Evolutionary conservation across 1,140 invertebrate genomes (phyloP).

Genomic region (Zaprionus taronus): DNA sequence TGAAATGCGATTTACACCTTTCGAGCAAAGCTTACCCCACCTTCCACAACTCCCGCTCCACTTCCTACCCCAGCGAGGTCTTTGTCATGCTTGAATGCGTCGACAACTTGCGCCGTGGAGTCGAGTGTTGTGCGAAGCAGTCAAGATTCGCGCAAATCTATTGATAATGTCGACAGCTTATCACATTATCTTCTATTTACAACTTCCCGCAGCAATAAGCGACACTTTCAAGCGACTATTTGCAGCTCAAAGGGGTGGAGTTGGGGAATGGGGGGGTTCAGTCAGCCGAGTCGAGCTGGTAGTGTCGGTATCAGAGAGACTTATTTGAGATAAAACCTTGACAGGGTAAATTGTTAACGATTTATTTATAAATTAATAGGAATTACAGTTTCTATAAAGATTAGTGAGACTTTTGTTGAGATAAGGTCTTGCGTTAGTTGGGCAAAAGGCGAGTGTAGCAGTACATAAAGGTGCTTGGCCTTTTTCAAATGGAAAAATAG

Average conservation of each 20-base stretch:
- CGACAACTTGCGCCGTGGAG: neutral
- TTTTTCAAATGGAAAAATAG: no score
- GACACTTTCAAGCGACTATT: neutral
- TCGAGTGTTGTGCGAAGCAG: neutral
- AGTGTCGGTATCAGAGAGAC: neutral
- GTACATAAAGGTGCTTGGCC: no score
- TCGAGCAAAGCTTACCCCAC: neutral
- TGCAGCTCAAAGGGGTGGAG: neutral
- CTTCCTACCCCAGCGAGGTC: neutral
- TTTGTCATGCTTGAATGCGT: constrained; percentile 25
- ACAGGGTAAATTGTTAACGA: no score
- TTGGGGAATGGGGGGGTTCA: neutral
- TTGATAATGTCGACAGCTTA: constrained; percentile 37
- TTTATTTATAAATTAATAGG: no score
- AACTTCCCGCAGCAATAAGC: constrained; percentile 14
- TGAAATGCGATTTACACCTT: constrained; percentile 39
- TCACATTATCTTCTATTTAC: constrained; percentile 35
- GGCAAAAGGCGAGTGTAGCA: no score
- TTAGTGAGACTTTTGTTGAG: no score
- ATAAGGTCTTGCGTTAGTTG: neutral
- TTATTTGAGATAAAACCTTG: no score
- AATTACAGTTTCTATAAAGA: no score
- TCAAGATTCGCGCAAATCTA: constrained; percentile 12
- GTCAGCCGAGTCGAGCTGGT: neutral
- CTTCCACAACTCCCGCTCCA: neutral